Evolutionary conservation across 53 echinoderm and acorn worm species (phyloP).

Genomic region (Arbacia lixula): DNA sequence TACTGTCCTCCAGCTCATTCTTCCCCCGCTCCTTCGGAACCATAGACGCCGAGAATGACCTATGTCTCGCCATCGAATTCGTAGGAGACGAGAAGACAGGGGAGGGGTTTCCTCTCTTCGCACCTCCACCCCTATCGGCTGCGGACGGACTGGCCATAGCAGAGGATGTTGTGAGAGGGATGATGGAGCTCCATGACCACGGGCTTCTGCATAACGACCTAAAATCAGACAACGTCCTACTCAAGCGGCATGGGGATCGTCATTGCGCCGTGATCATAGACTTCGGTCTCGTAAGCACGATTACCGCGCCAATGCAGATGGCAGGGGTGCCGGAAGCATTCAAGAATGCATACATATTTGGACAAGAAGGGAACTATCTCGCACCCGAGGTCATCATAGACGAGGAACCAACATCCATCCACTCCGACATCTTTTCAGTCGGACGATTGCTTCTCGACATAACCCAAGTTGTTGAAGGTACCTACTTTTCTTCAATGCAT

Average conservation of each 20-base stretch:
- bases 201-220: slow-evolving; percentile 23
- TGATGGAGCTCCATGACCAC: slow-evolving; percentile 21
- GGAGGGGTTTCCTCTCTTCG: background rate
- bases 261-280: slow-evolving; percentile 16
- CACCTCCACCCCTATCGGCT: background rate
- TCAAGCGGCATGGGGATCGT: background rate
- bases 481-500: too few relatives aligned
- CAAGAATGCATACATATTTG: slow-evolving; percentile 4
- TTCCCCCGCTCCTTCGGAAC: slow-evolving; percentile 17
- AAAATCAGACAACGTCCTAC: slow-evolving; percentile 12
- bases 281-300: background rate
- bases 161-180: slow-evolving; percentile 8
- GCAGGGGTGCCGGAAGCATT: background rate
- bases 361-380: slow-evolving; percentile 1
- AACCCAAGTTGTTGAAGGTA: slow-evolving; percentile 2
- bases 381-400: background rate
- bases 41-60: background rate
- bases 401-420: background rate
- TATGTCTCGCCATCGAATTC: slow-evolving; percentile 6
- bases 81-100: slow-evolving; percentile 1
- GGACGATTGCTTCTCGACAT: background rate
- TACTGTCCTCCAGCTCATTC: background rate
- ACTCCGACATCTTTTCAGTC: slow-evolving; percentile 14
- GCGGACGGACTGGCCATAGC: background rate
- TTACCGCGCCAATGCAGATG: background rate